Conservation (phyloP, 2,113 vertebrate species). For the Pyxicephalus adspersus region DNA sequence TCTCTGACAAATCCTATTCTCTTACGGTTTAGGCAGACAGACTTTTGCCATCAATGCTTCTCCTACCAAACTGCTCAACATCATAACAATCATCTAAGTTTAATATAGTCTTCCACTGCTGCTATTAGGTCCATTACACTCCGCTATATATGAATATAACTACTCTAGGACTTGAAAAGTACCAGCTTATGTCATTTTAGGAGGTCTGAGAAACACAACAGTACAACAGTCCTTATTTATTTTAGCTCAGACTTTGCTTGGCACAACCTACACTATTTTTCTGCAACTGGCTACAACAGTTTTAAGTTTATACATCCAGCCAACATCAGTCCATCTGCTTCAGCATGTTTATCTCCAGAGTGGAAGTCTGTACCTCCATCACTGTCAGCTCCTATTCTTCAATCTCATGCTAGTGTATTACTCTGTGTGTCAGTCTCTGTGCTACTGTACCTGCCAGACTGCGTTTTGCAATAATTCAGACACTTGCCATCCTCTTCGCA, state of each 20-base stretch:
- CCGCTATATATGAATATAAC: no score
- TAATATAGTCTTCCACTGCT: no score
- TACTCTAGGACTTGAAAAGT: no score
- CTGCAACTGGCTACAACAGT: constrained; percentile 12
- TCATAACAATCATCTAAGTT: no score
- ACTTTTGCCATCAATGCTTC: no score
- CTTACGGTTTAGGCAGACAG: no score
- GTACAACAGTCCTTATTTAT: no score
- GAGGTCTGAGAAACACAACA: no score
- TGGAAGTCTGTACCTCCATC: constrained; percentile 29
- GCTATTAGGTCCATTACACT: no score
- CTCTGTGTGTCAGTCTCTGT: constrained; percentile 34
- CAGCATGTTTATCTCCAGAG: constrained; percentile 23
- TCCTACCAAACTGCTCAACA: no score
- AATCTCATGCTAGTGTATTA: constrained; percentile 20
- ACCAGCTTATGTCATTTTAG: no score
- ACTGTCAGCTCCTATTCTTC: constrained; percentile 37
- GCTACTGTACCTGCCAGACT: constrained; percentile 43
- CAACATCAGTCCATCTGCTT: constrained; percentile 34
- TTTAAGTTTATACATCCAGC: constrained; percentile 17
- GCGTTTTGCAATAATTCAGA: constrained; percentile 23
- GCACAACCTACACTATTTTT: neutral
- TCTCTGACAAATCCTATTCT: no score
- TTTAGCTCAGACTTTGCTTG: neutral
- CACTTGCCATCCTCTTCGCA: constrained; percentile 27